Conservation (phyloP, 2,888 invertebrate species). For the Horisme vitalbata region DNA sequence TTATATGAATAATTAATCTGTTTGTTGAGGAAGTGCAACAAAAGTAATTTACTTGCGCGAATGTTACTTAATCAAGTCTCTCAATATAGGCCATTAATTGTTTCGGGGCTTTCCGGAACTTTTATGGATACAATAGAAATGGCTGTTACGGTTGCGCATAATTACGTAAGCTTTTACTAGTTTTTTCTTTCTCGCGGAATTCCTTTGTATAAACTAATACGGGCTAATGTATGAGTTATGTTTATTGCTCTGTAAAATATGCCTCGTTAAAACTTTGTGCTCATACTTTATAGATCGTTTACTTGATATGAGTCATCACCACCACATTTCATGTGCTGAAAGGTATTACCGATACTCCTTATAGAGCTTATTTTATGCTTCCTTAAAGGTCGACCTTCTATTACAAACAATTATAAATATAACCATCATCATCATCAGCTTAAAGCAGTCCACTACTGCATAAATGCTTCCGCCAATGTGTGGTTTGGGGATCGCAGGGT, state of each 20-base stretch:
- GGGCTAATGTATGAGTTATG: constrained; percentile 27
- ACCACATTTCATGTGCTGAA: constrained; percentile 1
- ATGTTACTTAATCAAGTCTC: constrained; percentile 25
- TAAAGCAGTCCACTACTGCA: no score
- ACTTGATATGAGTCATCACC: constrained; percentile 48
- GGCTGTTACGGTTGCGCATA: constrained; percentile 30
- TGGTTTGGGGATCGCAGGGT: no score
- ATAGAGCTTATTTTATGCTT: no score
- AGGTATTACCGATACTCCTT: neutral
- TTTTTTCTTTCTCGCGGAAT: constrained; percentile 24
- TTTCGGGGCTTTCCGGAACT: constrained; percentile 28
- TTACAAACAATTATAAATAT: no score
- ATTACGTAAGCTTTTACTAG: constrained; percentile 32
- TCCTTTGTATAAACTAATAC: constrained; percentile 27
- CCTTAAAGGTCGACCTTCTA: no score
- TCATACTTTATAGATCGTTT: constrained; percentile 47
- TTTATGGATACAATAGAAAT: constrained; percentile 30
- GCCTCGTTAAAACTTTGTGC: neutral
- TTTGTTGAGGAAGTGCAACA: constrained; percentile 35
- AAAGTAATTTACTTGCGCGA: constrained; percentile 30
- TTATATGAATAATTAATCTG: constrained; percentile 35
- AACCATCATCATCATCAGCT: no score
- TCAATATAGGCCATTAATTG: constrained; percentile 32
- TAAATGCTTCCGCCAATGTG: no score
- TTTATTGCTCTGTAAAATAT: constrained; percentile 50